Evolutionary conservation across 2,888 invertebrate genomes (phyloP).

Genomic region (Drosophila lacicola): DNA sequence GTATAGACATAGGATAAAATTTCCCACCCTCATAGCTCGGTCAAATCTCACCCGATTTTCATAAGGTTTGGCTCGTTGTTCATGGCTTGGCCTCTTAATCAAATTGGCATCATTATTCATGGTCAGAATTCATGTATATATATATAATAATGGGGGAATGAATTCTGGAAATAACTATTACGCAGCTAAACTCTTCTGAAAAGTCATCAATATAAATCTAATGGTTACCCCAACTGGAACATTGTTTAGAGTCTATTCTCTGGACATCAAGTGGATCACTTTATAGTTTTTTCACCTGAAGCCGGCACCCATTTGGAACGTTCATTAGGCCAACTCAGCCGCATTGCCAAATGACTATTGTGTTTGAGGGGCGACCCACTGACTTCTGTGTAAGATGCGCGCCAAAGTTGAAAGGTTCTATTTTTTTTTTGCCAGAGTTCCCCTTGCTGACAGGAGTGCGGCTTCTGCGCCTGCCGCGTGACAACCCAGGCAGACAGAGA

Average conservation of each 20-base stretch:
- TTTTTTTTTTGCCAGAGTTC: slow-evolving; percentile 6
- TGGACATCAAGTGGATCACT: slow-evolving; percentile 42
- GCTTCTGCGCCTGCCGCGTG: slow-evolving; percentile 77
- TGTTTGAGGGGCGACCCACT: slow-evolving; percentile 58
- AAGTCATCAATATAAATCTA: neutral
- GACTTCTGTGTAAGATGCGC: slow-evolving; percentile 58
- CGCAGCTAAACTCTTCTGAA: neutral
- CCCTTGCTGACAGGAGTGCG: slow-evolving; percentile 58
- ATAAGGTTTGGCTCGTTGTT: too few species aligned
- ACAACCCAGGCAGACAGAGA: slow-evolving; percentile 11
- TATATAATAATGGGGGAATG: too few species aligned
- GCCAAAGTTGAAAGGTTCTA: slow-evolving; percentile 63
- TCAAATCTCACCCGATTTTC: too few species aligned
- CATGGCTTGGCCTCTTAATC: too few species aligned
- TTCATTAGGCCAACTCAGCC: slow-evolving; percentile 37
- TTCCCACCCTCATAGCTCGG: too few species aligned
- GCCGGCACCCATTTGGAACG: slow-evolving; percentile 7
- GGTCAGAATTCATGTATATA: too few species aligned
- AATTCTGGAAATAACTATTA: too few species aligned
- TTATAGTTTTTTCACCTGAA: slow-evolving; percentile 12
- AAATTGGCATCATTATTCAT: too few species aligned
- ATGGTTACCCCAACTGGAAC: slow-evolving; percentile 13
- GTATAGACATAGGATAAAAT: too few species aligned
- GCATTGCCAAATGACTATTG: slow-evolving; percentile 40
- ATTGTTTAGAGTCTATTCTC: slow-evolving; percentile 4